Conservation (phyloP, 2,888 invertebrate genomes). For the Apantesis nais region DNA sequence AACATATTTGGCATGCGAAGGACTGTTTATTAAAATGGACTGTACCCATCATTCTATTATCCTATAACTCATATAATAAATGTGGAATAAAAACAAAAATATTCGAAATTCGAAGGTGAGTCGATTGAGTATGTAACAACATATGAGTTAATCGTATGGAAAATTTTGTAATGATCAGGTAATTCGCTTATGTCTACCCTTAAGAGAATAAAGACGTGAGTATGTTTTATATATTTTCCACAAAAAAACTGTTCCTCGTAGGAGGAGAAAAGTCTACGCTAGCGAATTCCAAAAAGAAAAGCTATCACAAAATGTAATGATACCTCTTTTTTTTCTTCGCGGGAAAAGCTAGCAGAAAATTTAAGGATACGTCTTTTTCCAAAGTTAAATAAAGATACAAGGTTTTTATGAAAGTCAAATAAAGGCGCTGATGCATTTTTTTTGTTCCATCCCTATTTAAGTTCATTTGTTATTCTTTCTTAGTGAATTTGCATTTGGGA, state of each 20-base stretch:
- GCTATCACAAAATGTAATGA: not conserved
- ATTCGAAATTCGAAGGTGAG: too few relatives aligned
- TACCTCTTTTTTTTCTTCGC: not conserved
- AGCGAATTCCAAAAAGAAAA: too few relatives aligned
- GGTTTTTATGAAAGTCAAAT: not conserved
- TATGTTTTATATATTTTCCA: too few relatives aligned
- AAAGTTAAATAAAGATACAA: not conserved
- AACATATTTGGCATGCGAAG: too few relatives aligned
- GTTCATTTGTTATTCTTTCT: constrained; percentile 28
- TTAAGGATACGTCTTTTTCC: too few relatives aligned
- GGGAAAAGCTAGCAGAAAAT: not conserved
- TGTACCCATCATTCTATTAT: not conserved
- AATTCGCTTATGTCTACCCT: too few relatives aligned
- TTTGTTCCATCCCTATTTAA: constrained; percentile 19
- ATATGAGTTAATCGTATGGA: too few relatives aligned
- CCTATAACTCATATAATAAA: not conserved
- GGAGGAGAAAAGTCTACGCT: not conserved
- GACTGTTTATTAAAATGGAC: not conserved
- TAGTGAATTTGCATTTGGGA: constrained; percentile 43
- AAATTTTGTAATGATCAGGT: too few relatives aligned
- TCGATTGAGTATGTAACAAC: too few relatives aligned
- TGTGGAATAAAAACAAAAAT: too few relatives aligned
- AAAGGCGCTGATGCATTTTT: constrained; percentile 1
- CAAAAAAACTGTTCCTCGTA: too few relatives aligned
- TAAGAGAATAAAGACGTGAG: too few relatives aligned